Evolutionary conservation across 2,888 invertebrate genomes (phyloP).

Genomic region (Daptonema setosum): DNA sequence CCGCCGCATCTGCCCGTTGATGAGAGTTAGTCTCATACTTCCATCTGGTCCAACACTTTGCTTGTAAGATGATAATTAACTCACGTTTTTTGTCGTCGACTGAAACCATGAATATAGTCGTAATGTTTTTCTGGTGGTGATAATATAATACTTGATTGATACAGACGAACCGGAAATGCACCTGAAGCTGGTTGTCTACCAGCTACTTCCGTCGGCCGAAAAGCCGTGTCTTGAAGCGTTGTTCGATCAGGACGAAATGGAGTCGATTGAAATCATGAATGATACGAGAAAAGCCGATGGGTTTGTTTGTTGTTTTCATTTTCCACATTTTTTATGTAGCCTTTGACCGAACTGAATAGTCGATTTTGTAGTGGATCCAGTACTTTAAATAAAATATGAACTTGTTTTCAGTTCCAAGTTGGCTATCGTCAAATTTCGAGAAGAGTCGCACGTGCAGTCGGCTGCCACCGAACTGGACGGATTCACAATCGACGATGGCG

Average conservation of each 20-base stretch:
- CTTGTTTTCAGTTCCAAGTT: not conserved
- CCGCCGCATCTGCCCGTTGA: not conserved
- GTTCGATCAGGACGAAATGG: not conserved
- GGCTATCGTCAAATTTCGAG: not conserved
- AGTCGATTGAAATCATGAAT: not conserved
- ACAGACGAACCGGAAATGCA: not conserved
- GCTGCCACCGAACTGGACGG: not conserved
- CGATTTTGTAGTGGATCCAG: too few relatives aligned
- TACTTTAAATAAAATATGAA: too few relatives aligned
- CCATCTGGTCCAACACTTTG: too few relatives aligned
- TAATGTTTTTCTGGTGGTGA: too few relatives aligned
- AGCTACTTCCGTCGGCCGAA: not conserved
- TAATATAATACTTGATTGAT: too few relatives aligned
- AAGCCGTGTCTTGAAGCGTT: not conserved
- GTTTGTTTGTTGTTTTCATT: not conserved
- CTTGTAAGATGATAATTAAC: too few relatives aligned
- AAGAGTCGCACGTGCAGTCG: not conserved
- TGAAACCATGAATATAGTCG: too few relatives aligned
- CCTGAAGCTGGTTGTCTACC: not conserved
- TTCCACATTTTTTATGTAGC: too few relatives aligned
- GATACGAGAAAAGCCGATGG: not conserved
- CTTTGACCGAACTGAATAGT: too few relatives aligned
- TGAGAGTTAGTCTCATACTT: too few relatives aligned
- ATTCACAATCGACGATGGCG: slow-evolving; percentile 1
- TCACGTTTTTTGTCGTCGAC: too few relatives aligned